Conservation (phyloP, 1,140 invertebrate species). For the Cyphomyrmex costatus region DNA sequence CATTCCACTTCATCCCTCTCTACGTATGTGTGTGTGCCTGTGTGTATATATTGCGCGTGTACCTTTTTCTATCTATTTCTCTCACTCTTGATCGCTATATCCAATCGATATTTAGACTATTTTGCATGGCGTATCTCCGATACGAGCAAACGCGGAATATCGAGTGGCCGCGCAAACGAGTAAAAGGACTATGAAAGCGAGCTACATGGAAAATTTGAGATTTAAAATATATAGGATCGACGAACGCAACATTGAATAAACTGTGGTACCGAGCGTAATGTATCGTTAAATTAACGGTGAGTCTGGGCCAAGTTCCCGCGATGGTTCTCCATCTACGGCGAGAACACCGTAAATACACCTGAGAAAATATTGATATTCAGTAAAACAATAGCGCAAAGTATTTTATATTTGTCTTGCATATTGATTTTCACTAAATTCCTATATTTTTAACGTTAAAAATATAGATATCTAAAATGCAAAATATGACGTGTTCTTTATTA, state of each 20-base stretch:
- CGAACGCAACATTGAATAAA: conserved; percentile 56
- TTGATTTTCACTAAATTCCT: conserved; percentile 1
- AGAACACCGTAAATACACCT: conserved; percentile 15
- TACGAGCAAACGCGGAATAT: conserved; percentile 46
- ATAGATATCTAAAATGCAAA: not conserved
- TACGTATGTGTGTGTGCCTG: not conserved
- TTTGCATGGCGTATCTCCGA: conserved; percentile 37
- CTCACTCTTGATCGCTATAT: not conserved
- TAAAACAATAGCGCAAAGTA: conserved; percentile 1
- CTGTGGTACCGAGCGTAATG: conserved; percentile 42
- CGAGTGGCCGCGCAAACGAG: conserved; percentile 12
- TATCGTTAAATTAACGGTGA: conserved; percentile 55
- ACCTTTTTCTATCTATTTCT: not conserved
- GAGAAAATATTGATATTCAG: conserved; percentile 48
- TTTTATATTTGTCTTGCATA: conserved; percentile 29
- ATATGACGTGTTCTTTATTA: not conserved
- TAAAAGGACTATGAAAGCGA: conserved; percentile 21
- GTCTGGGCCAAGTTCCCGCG: not conserved
- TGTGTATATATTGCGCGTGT: not conserved
- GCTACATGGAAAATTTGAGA: conserved; percentile 56
- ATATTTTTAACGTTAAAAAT: not conserved
- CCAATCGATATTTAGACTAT: conserved; percentile 53
- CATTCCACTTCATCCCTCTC: conserved; percentile 11
- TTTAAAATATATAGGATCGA: conserved; percentile 59
- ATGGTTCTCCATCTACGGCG: not conserved